Evolutionary conservation across 2,888 invertebrate species (phyloP).

Genomic region (Megamerina dolium): DNA sequence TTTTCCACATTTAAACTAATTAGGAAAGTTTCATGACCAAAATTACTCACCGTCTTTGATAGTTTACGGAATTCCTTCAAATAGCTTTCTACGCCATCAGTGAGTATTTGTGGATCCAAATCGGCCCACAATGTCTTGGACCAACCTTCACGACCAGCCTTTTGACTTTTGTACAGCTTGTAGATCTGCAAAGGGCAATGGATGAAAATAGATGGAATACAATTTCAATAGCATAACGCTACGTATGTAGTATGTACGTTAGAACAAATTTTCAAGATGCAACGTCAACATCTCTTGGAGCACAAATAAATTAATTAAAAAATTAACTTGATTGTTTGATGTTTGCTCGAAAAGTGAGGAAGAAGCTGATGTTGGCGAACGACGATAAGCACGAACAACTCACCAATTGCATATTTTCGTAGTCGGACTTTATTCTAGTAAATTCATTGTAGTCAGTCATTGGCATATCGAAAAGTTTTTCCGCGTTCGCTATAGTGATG

Average conservation of each 20-base stretch:
- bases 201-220: background rate
- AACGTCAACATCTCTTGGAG: too few relatives aligned
- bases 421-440: slow-evolving; percentile 59
- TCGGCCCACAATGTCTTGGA: slow-evolving; percentile 83
- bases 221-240: background rate
- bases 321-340: slow-evolving; percentile 22
- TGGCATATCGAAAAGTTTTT: slow-evolving; percentile 81
- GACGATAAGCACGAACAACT: slow-evolving; percentile 11
- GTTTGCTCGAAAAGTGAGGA: too few relatives aligned
- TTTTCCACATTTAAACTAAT: slow-evolving; percentile 18
- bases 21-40: slow-evolving; percentile 22
- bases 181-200: slow-evolving; percentile 53
- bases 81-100: slow-evolving; percentile 82
- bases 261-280: too few relatives aligned
- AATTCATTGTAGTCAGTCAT: slow-evolving; percentile 77
- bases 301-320: slow-evolving; percentile 24
- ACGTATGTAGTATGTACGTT: background rate
- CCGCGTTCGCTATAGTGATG: slow-evolving; percentile 60
- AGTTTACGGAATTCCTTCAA: slow-evolving; percentile 72
- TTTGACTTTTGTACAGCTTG: slow-evolving; percentile 72
- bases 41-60: slow-evolving; percentile 56
- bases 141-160: slow-evolving; percentile 72
- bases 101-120: slow-evolving; percentile 74
- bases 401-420: slow-evolving; percentile 58
- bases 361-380: too few relatives aligned